phyloP scores from a whole-genome alignment of 2,888 invertebrate genomes.

The Acleris sparsana region DNA sequence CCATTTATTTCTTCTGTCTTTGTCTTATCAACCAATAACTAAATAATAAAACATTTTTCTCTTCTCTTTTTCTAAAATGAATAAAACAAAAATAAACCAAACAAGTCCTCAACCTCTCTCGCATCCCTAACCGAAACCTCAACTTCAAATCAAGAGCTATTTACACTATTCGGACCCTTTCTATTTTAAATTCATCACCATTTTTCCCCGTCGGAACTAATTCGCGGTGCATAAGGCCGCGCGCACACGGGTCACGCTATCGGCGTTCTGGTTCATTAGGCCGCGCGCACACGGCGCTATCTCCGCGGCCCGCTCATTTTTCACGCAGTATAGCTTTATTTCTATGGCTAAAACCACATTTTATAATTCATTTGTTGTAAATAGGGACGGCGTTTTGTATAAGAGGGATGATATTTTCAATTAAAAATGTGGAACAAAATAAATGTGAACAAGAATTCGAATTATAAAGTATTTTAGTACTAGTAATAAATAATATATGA shows the following conservation, averaged over 20 bases:
- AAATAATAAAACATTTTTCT: too few relatives aligned
- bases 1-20: too few relatives aligned
- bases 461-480: too few relatives aligned
- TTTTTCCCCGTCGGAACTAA: slow-evolving; percentile 49
- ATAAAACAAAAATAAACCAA: too few relatives aligned
- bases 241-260: slow-evolving; percentile 71
- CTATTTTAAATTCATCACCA: slow-evolving; percentile 65
- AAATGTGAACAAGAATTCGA: too few relatives aligned
- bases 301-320: slow-evolving; percentile 71
- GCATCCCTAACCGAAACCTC: neutral
- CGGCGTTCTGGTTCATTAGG: slow-evolving; percentile 79
- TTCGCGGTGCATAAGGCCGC: slow-evolving; percentile 53
- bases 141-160: slow-evolving; percentile 5
- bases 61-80: too few relatives aligned
- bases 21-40: too few relatives aligned
- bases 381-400: too few relatives aligned
- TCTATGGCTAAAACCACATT: slow-evolving; percentile 28
- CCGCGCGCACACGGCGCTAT: slow-evolving; percentile 59
- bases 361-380: slow-evolving; percentile 5
- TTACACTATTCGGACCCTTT: slow-evolving; percentile 46
- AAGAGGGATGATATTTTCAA: too few relatives aligned
- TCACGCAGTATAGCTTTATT: slow-evolving; percentile 53
- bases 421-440: too few relatives aligned
- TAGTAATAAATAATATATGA: too few relatives aligned
- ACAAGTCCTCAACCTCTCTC: neutral